These are phyloP conservation scores for Chaenocephalus aceratus DNA, from an alignment of 2,113 vertebrate genomes.

Conservation along the genomic window DNA sequence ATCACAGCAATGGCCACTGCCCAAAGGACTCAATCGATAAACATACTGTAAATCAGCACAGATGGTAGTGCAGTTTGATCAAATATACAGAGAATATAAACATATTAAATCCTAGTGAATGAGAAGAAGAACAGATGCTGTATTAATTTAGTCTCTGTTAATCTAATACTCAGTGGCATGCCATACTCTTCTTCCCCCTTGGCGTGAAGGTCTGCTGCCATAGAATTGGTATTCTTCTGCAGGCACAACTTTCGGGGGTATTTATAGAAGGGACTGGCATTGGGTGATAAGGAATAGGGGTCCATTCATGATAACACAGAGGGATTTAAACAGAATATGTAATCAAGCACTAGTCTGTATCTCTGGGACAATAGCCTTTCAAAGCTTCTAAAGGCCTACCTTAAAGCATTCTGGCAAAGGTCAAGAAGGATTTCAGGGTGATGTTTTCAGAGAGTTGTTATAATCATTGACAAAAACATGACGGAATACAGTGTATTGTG, in stretches of 20 bases:
- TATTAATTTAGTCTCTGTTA: slow-evolving; percentile 77
- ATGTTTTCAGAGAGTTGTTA: slow-evolving; percentile 35
- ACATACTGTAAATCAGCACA: slow-evolving; percentile 37
- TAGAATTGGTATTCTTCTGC: slow-evolving; percentile 80
- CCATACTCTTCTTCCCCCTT: slow-evolving; percentile 65
- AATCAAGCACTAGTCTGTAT: slow-evolving; percentile 76
- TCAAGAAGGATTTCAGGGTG: slow-evolving; percentile 58
- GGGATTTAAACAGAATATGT: slow-evolving; percentile 80
- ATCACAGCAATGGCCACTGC: slow-evolving; percentile 20
- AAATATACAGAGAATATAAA: slow-evolving; percentile 68
- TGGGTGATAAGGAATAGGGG: slow-evolving; percentile 79
- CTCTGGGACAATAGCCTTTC: slow-evolving; percentile 70
- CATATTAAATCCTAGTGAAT: slow-evolving; percentile 64
- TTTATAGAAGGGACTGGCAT: slow-evolving; percentile 82
- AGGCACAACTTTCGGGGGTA: slow-evolving; percentile 69
- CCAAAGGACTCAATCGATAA: slow-evolving; percentile 20
- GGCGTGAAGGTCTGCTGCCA: slow-evolving; percentile 67
- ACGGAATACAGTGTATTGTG: slow-evolving; percentile 39
- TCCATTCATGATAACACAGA: slow-evolving; percentile 78
- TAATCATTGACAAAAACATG: slow-evolving; percentile 58
- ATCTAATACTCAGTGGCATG: slow-evolving; percentile 65
- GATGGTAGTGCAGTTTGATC: slow-evolving; percentile 63
- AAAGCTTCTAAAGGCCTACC: slow-evolving; percentile 61
- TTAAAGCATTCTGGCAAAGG: slow-evolving; percentile 71
- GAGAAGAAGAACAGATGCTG: slow-evolving; percentile 75